Percentiles rank a stretch among this genome's conserved stretches.
Conservation (phyloP, 2,888 invertebrate species). For the Monoplex corrugatus region DNA sequence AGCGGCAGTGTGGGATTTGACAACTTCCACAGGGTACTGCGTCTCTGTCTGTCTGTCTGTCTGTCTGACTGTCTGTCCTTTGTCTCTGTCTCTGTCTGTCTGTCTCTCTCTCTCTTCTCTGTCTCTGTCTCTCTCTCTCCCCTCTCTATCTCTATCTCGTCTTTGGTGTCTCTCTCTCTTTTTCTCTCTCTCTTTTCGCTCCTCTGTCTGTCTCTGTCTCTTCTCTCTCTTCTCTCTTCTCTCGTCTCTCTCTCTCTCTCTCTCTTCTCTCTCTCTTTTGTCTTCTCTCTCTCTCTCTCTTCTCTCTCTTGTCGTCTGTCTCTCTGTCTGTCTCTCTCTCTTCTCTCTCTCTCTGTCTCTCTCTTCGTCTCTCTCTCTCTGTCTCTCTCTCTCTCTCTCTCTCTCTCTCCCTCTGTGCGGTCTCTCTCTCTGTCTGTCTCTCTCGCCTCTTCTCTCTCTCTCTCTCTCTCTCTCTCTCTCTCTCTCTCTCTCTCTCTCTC, state of each 20-base stretch:
- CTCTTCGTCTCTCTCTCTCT: too few relatives aligned
- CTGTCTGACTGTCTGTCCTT: neutral
- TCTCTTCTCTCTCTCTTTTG: neutral
- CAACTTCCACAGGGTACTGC: constrained; percentile 62
- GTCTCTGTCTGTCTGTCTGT: neutral
- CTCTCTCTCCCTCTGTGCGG: neutral
- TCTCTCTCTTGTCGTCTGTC: neutral
- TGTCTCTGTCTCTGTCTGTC: too few relatives aligned
- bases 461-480: neutral
- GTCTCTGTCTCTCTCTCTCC: too few relatives aligned
- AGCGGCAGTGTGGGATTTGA: constrained; percentile 74
- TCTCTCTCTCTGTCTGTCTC: neutral
- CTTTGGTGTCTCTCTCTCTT: too few relatives aligned
- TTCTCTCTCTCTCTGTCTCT: too few relatives aligned
- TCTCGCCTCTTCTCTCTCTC: neutral
- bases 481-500: neutral
- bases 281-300: neutral
- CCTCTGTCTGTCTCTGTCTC: too few relatives aligned
- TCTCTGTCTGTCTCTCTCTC: neutral
- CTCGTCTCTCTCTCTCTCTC: neutral
- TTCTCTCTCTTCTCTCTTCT: too few relatives aligned
- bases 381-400: neutral
- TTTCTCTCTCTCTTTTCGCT: too few relatives aligned
- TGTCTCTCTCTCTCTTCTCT: too few relatives aligned
- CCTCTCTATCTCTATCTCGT: too few relatives aligned